Base-by-base conservation (phyloP, 1,140 invertebrate genomes). In the Zaprionus inermis region DNA sequence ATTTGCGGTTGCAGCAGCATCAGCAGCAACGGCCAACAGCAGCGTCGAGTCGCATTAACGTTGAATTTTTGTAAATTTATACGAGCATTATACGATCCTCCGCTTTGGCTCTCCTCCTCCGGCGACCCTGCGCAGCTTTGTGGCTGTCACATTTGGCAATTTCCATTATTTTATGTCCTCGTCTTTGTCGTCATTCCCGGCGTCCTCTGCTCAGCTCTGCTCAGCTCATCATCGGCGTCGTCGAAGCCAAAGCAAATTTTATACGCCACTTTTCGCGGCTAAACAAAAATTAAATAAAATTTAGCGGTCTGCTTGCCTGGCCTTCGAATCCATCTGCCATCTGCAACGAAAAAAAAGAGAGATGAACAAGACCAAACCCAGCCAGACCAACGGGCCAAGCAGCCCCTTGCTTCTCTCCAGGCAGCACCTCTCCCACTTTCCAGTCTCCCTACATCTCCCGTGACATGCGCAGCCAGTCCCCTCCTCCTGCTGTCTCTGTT, bases 271-370 rank as follows among this genome's bases (percentile, higher is more conserved):
- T 88, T 88, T 88, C 85, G 79, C 83, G 85, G 82, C 82, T 86
- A 86, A 86, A 88, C 82, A 86, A 86, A 86, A 88, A 86, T 86
- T 86, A 86, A 86, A 86, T 88, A 86, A 88, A 86, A 86, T 86
- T 86, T 88, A 88, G 82, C 83, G 82, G 82, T 88, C 84, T 82
- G 81, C 82, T 76, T 86, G 76, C 75, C 64, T 49, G 54, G 59
- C 52, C 55, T 32, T 14, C 0, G 16, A 4, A 10, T 4, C 58
- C 18, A 28, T 30, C 1, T 14, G 9, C 11, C 51, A 20, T 52
- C 41, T 11, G 9, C 63, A 46, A 0, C 18, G 16, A 10, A 20
- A 20, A 64, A 55, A 54, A 65, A 49, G 4, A 4, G 12, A 36
- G 12, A 18, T 49, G 18, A 34, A 30, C 20, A 46, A 38, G 28